Base-by-base conservation (phyloP, 2,888 invertebrate genomes). In the Aethes cnicana region DNA sequence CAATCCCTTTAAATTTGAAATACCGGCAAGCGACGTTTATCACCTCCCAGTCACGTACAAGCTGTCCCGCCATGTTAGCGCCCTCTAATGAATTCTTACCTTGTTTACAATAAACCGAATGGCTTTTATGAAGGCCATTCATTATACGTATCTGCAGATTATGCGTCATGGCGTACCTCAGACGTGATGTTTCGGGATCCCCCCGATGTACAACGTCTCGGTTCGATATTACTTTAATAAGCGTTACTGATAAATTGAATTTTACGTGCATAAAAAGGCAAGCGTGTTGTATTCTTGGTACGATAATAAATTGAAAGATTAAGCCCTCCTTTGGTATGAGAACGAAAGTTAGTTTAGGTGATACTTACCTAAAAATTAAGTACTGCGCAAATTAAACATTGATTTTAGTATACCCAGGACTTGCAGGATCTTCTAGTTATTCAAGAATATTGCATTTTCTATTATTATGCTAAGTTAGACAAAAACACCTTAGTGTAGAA, bases 61-160 rank as follows among this genome's bases (percentile, higher is more conserved):
- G 64, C 61, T 53, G 67, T 60, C 64, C 63, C 63, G 66, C 63
- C 65, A 65, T 72, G 67, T 50, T 58, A 48, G 42, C 68, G 62
- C 54, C 49, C 61, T 69, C 72, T 84, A 83, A 84, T 84, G 83
- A 85, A 84, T 81, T 82, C 77, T 74, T 71, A 74, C 74, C 71
- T 74, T 84, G 83, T 85, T 84, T 83, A 81, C 81, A 81, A 82
- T 82, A 77, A 81, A 80, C 77, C 74, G 72, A 80, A 78, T 77
- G 73, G 79, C 77, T 78, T 82, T 82, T 77, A 80, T 77, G 76
- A 74, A 77, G 72, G 69, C 68, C 72, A 76, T 80, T 77, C 76
- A 78, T 81, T 79, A 77, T 74, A 74, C 66, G 67, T 72, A 77
- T 74, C 75, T 73, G 64, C 63, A 69, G 76, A 79, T 80, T 80